phyloP scores from a whole-genome alignment of 2,113 vertebrate genomes.

The Eira barbara region DNA sequence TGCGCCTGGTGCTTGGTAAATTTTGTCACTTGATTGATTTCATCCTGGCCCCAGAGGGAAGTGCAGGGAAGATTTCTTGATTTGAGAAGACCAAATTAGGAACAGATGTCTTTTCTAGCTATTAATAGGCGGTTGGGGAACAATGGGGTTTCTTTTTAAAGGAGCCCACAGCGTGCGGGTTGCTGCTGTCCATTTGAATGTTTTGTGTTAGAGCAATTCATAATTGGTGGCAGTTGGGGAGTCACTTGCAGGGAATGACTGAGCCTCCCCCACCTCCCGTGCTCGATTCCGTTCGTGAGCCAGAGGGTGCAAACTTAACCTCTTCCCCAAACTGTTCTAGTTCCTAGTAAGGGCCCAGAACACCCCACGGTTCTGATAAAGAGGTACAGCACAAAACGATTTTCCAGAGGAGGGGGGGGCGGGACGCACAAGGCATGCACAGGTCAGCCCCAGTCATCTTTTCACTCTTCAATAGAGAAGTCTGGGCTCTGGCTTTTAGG shows the following conservation, averaged over 20 bases:
- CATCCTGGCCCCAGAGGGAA: background rate
- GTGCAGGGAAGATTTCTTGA: conserved; percentile 39
- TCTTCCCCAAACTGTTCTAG: background rate
- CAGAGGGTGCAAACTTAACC: background rate
- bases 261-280: fast-evolving
- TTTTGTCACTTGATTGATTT: conserved; percentile 27
- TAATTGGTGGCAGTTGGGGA: background rate
- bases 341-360: fast-evolving
- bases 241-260: background rate
- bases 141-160: conserved; percentile 46
- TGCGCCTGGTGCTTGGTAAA: background rate
- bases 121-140: conserved; percentile 18
- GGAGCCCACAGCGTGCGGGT: background rate
- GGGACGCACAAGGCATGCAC: background rate
- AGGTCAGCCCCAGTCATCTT: background rate
- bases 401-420: background rate
- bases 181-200: background rate
- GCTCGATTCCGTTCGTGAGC: fast-evolving
- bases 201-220: background rate
- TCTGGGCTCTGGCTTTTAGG: conserved; percentile 16
- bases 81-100: conserved; percentile 53
- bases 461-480: background rate
- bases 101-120: conserved; percentile 59
- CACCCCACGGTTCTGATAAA: background rate
- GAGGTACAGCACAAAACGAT: background rate